Base-by-base conservation (phyloP, 2,113 vertebrate species). In the Neogale vison region DNA sequence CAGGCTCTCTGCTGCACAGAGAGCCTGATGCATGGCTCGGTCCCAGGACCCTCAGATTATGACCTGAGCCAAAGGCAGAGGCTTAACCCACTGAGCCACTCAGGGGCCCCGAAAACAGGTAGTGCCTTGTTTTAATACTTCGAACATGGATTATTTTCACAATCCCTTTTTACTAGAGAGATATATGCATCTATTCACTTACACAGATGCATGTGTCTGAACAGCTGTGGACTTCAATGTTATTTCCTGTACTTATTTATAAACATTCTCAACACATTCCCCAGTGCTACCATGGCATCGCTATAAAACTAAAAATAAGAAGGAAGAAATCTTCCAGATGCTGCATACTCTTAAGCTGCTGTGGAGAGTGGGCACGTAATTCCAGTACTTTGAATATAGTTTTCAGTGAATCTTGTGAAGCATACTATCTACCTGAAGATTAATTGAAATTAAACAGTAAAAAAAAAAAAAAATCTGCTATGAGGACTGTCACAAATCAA, bases 161-260 rank as follows among this genome's bases (percentile, higher is more conserved):
- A 96, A 88, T 88, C 50, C 76, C 36, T 82, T 95, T 98, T 96
- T 94, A 90, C 59, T 96, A 86, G 83, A 3, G 39, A 98, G 83
- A 96, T 81, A 63, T n/a, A 42, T 71, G 34, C 90, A 15, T 63
- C 23, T 84, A 86, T 83, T 55, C 42, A 86, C 50, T 95, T 45
- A 96, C 82, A 93, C 61, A 97, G 84, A 63, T 95, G 96, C 93
- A 91, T 95, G 69, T 77, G 36, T 61, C 52, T 72, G 72, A 93
- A 76, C 90, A 93, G 89, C 94, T 89, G 96, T 81, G 88, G 81
- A 90, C 90, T 81, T 97, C 93, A 97, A 94, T 76, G 96, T 24
- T 29, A 88, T 96, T 71, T 95, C 84, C 88, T 77, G 8, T 26
- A 14, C 63, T 96, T 96, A 97, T 95, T 98, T 98, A 94, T 96